phyloP scores from a whole-genome alignment of 2,113 vertebrate species.

The Phaethon lepturus region DNA sequence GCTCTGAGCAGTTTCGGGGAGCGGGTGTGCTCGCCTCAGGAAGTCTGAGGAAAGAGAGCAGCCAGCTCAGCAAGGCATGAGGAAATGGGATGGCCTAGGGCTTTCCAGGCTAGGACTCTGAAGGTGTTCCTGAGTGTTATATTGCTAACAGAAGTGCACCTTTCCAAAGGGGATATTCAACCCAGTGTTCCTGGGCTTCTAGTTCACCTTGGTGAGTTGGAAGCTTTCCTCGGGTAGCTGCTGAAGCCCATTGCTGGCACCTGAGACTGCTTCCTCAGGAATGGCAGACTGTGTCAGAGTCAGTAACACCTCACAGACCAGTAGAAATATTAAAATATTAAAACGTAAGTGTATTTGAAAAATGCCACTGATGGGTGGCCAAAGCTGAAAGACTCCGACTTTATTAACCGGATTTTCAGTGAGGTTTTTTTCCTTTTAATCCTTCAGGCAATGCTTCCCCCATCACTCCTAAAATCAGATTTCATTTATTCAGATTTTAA shows the following conservation, averaged over 20 bases:
- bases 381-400: neutral
- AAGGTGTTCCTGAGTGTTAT: neutral
- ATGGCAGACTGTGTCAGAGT: neutral
- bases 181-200: neutral
- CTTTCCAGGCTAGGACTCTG: neutral
- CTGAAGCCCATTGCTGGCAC: neutral
- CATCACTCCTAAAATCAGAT: neutral
- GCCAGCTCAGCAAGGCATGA: neutral
- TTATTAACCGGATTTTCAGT: neutral
- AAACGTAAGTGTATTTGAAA: neutral
- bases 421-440: neutral
- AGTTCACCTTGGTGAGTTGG: neutral
- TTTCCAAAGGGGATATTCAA: neutral
- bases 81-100: neutral
- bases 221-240: neutral
- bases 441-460: constrained; percentile 14
- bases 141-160: neutral
- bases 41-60: neutral
- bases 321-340: constrained; percentile 28
- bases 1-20: neutral
- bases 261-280: neutral
- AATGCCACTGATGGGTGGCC: neutral
- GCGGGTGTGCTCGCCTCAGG: neutral
- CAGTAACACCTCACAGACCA: neutral
- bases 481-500: constrained; percentile 25